Evolutionary conservation across 2,797 vertebrate genomes (phyloP).

Genomic region (Dermochelys coriacea): DNA sequence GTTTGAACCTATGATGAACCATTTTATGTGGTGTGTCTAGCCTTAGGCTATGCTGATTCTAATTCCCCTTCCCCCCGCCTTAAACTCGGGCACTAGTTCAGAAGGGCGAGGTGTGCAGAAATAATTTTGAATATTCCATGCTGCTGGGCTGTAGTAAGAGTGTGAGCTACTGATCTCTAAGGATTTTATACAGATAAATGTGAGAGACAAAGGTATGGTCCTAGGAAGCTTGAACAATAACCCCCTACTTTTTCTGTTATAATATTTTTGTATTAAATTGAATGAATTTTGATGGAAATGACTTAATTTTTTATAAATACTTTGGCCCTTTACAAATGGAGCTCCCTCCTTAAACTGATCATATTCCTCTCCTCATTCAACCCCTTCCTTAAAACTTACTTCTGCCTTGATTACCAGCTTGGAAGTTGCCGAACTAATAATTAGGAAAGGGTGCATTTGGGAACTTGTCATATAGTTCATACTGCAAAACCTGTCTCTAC

Average conservation of each 20-base stretch:
- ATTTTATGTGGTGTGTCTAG: neutral
- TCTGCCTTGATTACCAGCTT: neutral
- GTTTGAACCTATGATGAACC: slow-evolving; percentile 43
- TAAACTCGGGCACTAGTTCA: neutral
- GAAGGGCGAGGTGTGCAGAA: neutral
- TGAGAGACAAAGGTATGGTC: neutral
- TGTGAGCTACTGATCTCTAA: neutral
- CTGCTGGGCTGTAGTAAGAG: neutral
- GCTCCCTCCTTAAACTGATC: neutral
- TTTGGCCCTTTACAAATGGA: neutral
- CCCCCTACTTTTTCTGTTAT: neutral
- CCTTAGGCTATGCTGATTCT: slow-evolving; percentile 16
- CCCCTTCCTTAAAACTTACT: neutral
- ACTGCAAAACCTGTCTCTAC: neutral
- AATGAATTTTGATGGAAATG: neutral
- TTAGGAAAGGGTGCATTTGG: neutral
- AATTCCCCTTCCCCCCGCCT: neutral
- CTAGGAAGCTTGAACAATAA: neutral
- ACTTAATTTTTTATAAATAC: neutral
- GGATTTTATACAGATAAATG: neutral
- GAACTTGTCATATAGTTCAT: neutral
- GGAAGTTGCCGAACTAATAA: accelerated
- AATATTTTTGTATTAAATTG: neutral
- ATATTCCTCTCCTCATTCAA: neutral
- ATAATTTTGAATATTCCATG: slow-evolving; percentile 1